Conservation (phyloP, 2,797 vertebrate genomes). For the Enteromius anoplus region DNA sequence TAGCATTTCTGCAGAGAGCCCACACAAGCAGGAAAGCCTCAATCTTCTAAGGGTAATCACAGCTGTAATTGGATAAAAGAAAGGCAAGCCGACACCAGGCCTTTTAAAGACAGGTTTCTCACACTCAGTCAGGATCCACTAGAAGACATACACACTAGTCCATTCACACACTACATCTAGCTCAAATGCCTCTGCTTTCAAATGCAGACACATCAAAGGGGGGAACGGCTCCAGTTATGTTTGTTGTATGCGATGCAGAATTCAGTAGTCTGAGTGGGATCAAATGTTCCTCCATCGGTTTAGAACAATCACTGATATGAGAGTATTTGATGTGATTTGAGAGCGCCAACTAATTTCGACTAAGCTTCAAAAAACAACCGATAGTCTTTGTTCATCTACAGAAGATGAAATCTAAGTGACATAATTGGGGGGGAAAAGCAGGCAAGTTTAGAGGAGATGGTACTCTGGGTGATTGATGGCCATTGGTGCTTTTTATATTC, state of each 20-base stretch:
- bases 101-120: constrained; percentile 31
- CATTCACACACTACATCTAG: neutral
- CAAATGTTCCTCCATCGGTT: constrained; percentile 23
- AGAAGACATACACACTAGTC: constrained; percentile 5
- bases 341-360: neutral
- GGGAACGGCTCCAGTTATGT: neutral
- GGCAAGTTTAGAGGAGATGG: neutral
- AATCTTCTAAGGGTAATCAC: constrained; percentile 37
- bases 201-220: constrained; percentile 29
- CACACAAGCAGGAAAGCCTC: constrained; percentile 38
- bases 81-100: constrained; percentile 41
- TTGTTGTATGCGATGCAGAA: constrained; percentile 4
- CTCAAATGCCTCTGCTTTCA: constrained; percentile 16
- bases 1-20: constrained; percentile 33
- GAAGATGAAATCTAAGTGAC: neutral
- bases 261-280: constrained; percentile 17
- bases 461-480: constrained; percentile 49
- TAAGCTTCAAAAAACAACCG: neutral
- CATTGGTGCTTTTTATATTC: constrained; percentile 47
- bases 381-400: constrained; percentile 8
- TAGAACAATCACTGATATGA: constrained; percentile 10
- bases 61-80: constrained; percentile 45
- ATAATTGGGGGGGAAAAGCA: neutral
- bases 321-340: constrained; percentile 15
- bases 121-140: constrained; percentile 19